phyloP scores from a whole-genome alignment of 2,888 invertebrate genomes.

The Tipula unca region DNA sequence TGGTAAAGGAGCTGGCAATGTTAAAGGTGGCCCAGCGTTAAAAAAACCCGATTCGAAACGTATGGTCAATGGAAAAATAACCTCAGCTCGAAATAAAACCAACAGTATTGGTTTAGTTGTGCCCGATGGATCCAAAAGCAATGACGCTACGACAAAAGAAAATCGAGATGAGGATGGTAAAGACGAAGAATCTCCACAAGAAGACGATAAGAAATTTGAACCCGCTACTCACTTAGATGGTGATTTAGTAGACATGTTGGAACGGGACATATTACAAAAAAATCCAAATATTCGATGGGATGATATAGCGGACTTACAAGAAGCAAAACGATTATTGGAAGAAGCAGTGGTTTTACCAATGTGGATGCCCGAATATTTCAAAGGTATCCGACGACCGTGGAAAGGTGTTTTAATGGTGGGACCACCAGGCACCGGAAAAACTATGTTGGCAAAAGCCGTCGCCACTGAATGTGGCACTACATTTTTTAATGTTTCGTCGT shows the following conservation, averaged over 20 bases:
- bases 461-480: conserved; percentile 98
- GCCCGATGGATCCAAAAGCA: conserved; percentile 24
- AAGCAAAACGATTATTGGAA: conserved; percentile 83
- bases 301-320: conserved; percentile 82
- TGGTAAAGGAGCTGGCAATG: background rate
- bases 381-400: conserved; percentile 92
- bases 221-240: conserved; percentile 69
- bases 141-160: conserved; percentile 39
- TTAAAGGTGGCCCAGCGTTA: background rate
- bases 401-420: conserved; percentile 93
- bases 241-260: conserved; percentile 86
- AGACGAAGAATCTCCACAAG: conserved; percentile 44
- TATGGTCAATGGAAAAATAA: conserved; percentile 18
- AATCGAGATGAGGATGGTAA: conserved; percentile 60
- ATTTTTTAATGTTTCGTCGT: conserved; percentile 95
- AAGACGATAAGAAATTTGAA: conserved; percentile 80
- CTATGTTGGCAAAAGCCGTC: conserved; percentile 94
- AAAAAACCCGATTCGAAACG: conserved; percentile 15
- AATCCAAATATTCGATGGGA: conserved; percentile 95
- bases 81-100: conserved; percentile 18
- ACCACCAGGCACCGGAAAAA: conserved; percentile 85
- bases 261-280: conserved; percentile 93
- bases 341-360: conserved; percentile 97
- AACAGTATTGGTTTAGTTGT: background rate
- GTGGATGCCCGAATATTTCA: conserved; percentile 98